Conservation (phyloP, 2,113 vertebrate genomes). For the Notothenia rossii region DNA sequence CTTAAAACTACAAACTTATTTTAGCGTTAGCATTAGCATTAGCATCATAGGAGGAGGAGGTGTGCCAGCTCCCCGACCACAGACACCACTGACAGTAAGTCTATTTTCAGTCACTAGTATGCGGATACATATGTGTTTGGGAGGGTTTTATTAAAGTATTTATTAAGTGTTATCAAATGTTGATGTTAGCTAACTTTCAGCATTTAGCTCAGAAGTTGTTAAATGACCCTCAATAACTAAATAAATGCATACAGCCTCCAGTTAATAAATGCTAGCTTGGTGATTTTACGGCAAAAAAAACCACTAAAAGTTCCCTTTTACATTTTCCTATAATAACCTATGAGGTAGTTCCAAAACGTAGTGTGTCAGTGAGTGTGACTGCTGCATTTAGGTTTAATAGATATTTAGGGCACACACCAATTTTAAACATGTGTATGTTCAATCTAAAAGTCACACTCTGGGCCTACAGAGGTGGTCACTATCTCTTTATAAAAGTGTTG, state of each 20-base stretch:
- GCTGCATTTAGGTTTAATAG: not conserved
- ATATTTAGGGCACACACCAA: not conserved
- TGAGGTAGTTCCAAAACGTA: not conserved
- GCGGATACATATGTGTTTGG: not conserved
- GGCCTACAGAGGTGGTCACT: too few species aligned
- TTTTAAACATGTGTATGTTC: not conserved
- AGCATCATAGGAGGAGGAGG: not conserved
- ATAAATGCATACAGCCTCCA: too few species aligned
- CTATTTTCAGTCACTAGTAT: not conserved
- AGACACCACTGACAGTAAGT: slow-evolving; percentile 27
- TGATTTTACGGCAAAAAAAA: too few species aligned
- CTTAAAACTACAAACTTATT: not conserved
- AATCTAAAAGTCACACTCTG: too few species aligned
- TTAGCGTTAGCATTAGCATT: slow-evolving; percentile 2
- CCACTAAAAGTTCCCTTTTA: not conserved
- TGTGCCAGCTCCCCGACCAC: not conserved
- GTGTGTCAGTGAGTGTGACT: too few species aligned
- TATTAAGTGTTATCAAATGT: not conserved
- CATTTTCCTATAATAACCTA: not conserved
- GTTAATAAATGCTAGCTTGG: too few species aligned
- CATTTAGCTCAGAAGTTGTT: not conserved
- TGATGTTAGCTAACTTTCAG: not conserved
- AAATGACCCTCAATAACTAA: not conserved
- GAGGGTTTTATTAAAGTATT: not conserved
- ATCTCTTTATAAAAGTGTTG: too few species aligned